Percentiles rank a stretch among this genome's conserved stretches.
phyloP scores from a whole-genome alignment of 2,888 invertebrate genomes.

The Hofmannophila pseudospretella region DNA sequence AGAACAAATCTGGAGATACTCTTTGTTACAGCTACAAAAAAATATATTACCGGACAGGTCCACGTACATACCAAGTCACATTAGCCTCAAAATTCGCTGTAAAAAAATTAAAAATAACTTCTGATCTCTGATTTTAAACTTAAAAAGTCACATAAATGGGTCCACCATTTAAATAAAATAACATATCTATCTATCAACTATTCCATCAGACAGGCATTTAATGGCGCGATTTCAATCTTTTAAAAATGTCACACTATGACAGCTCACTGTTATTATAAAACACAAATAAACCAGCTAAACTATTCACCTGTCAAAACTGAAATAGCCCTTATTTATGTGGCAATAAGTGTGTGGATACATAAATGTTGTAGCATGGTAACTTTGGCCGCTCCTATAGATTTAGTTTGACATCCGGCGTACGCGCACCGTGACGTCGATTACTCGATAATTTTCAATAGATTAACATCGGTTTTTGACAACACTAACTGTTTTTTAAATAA shows the following conservation, averaged over 20 bases:
- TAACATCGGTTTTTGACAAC: conserved; percentile 67
- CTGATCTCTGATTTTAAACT: neutral
- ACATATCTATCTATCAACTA: conserved; percentile 59
- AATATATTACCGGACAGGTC: no score
- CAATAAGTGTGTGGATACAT: neutral
- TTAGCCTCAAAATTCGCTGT: no score
- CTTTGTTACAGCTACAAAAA: no score
- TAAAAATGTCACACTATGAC: conserved; percentile 69
- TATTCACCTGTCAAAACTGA: conserved; percentile 3
- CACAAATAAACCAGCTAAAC: conserved; percentile 32
- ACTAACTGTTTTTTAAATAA: conserved; percentile 28
- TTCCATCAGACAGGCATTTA: conserved; percentile 58
- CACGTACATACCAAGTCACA: no score
- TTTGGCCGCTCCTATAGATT: conserved; percentile 21
- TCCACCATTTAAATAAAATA: conserved; percentile 43
- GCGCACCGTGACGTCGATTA: conserved; percentile 70
- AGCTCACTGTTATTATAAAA: conserved; percentile 67
- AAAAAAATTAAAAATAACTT: no score
- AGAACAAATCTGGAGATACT: no score
- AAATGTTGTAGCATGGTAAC: conserved; percentile 5
- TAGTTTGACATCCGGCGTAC: conserved; percentile 66
- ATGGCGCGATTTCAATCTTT: conserved; percentile 60
- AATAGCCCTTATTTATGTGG: neutral
- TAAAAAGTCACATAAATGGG: neutral
- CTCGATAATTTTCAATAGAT: conserved; percentile 72